Evolutionary conservation across 2,113 vertebrate genomes (phyloP).

Genomic region (Halichoeres trimaculatus): DNA sequence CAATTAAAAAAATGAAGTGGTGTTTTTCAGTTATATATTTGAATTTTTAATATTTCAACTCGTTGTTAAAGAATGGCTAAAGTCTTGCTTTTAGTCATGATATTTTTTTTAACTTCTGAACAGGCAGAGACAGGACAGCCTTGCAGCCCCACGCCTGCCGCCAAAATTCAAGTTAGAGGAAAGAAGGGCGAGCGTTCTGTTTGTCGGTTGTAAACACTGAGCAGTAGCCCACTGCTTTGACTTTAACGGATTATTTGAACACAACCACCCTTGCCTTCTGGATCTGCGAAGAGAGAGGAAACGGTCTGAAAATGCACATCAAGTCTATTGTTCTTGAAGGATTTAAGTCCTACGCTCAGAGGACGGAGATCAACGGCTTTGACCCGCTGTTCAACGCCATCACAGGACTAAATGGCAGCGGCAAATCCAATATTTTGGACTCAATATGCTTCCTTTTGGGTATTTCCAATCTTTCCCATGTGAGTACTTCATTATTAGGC

Average conservation of each 20-base stretch:
- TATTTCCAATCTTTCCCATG: conserved; percentile 91
- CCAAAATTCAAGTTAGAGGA: conserved; percentile 81
- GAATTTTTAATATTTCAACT: rapidly evolving
- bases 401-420: conserved; percentile 96
- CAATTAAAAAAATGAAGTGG: too few relatives aligned
- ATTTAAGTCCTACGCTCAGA: conserved; percentile 96
- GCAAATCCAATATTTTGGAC: conserved; percentile 97
- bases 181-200: not conserved
- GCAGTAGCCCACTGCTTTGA: too few relatives aligned
- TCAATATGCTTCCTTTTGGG: conserved; percentile 96
- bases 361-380: conserved; percentile 91
- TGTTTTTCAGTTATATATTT: rapidly evolving
- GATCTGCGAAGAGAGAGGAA: not conserved
- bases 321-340: conserved; percentile 94
- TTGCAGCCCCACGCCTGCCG: conserved; percentile 62
- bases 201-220: conserved; percentile 45
- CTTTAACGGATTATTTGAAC: rapidly evolving
- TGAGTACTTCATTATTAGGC: conserved; percentile 63
- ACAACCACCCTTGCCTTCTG: not conserved
- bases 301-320: conserved; percentile 87
- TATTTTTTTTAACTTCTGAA: not conserved
- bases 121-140: conserved; percentile 25
- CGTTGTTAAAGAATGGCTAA: rapidly evolving
- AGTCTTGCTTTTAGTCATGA: not conserved
- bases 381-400: conserved; percentile 97